Base-by-base conservation (phyloP, 1,140 invertebrate genomes). In the Bombus impatiens region DNA sequence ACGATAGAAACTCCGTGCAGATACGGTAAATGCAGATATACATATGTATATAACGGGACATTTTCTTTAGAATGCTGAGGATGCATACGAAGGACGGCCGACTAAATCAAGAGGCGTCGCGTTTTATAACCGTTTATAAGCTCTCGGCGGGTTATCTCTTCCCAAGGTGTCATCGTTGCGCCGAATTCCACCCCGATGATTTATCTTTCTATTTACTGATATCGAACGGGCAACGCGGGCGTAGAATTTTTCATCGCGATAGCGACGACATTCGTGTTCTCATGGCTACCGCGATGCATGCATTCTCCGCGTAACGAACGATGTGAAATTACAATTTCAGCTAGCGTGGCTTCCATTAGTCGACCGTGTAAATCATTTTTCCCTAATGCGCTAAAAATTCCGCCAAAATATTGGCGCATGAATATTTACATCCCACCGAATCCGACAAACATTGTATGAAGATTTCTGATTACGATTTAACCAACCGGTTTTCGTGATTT, bases 121-220 rank as follows among this genome's bases (percentile, higher is more conserved):
- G 76, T 79, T 84, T 84, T 84, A 84, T 9, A 67, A 84, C 40
- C 68, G 74, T 62, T 85, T 85, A 85, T 85, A 85, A 85, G 42
- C 42, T 15, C 42, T 15, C 2, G 25, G 40, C 25, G 32, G 35
- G 57, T 53, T 85, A 74, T 85, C 68, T 85, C 53, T 78, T 42
- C 5, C 35, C 25, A 22, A 47, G 35, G 32, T n/a, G 12, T 32
- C 25, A 15, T 13, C 22, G 35, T 70, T 42, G 40, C 32, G 12
- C 74, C 75, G 47, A 78, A 78, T 72, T 72, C 68, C 32, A 5
- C n/a, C 10, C 28, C 15, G 32, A 25, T 72, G 67, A 80, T 84
- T 79, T 79, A 84, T 79, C 40, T n/a, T 28, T 44, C n/a, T 71
- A 71, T 79, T 84, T 71, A 25, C 32, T 3, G 42, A 68, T 67